Evolutionary conservation across 1,140 invertebrate genomes (phyloP).

Genomic region (Diplogasteroides magnus): DNA sequence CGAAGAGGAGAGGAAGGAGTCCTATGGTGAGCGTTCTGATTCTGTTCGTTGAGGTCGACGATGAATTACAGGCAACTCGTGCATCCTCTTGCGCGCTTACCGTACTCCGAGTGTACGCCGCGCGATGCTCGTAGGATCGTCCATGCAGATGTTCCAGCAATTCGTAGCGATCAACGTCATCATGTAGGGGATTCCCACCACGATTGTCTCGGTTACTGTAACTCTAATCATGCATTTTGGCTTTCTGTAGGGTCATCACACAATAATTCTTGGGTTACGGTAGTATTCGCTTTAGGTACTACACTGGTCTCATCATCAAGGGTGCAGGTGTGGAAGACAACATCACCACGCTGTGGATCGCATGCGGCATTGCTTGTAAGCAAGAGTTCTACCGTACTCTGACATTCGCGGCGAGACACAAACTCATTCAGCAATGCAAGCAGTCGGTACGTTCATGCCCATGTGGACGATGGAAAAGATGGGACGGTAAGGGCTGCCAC

Average conservation of each 20-base stretch:
- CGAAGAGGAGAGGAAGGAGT: slow-evolving; percentile 37
- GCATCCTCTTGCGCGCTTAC: slow-evolving; percentile 36
- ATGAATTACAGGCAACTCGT: neutral
- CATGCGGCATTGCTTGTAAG: slow-evolving; percentile 58
- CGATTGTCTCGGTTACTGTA: too few species aligned
- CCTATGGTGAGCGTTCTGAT: neutral
- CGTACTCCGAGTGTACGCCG: slow-evolving; percentile 57
- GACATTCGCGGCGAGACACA: neutral
- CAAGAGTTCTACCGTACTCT: too few species aligned
- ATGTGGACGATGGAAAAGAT: slow-evolving; percentile 64
- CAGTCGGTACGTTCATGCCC: slow-evolving; percentile 63
- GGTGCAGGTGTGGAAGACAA: slow-evolving; percentile 64
- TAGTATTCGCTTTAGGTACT: slow-evolving; percentile 59
- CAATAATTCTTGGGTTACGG: neutral
- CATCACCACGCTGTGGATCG: slow-evolving; percentile 64
- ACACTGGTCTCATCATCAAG: slow-evolving; percentile 65
- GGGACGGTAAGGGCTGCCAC: too few species aligned
- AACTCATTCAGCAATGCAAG: slow-evolving; percentile 58
- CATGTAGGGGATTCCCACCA: too few species aligned
- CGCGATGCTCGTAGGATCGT: slow-evolving; percentile 63
- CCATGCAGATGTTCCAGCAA: slow-evolving; percentile 64
- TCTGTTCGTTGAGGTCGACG: too few species aligned
- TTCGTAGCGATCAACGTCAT: slow-evolving; percentile 66
- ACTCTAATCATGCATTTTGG: neutral
- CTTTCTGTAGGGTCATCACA: too few species aligned